Percentiles rank a stretch among this genome's conserved stretches.
These are phyloP conservation scores for Gorilla gorilla DNA, from an alignment of 2,113 vertebrate genomes.

Conservation along the genomic window DNA sequence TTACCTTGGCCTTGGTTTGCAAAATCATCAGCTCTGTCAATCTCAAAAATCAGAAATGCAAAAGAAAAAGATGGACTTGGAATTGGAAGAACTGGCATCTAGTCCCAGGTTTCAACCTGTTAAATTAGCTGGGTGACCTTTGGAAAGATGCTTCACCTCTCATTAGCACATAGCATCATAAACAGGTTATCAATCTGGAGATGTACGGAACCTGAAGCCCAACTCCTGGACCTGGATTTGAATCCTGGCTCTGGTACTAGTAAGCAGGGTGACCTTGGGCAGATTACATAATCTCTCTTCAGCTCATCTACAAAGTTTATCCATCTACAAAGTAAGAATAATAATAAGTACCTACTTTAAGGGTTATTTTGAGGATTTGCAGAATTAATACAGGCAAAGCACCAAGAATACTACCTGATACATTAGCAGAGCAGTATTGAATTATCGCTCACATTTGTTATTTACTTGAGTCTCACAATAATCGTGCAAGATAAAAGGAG, in stretches of 20 bases:
- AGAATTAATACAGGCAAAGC: neutral
- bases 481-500: neutral
- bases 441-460: neutral
- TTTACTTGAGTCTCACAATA: neutral
- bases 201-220: neutral
- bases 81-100: neutral
- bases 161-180: neutral
- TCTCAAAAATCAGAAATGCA: neutral
- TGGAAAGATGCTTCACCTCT: neutral
- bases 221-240: neutral
- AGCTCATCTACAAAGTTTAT: neutral
- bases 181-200: neutral
- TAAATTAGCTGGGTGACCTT: neutral
- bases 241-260: neutral
- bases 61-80: neutral
- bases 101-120: neutral
- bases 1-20: neutral
- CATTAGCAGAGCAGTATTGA: neutral
- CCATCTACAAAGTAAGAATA: neutral
- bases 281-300: neutral
- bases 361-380: neutral
- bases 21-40: neutral
- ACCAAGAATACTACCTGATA: neutral
- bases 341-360: neutral
- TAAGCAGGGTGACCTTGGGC: neutral